phyloP scores from a whole-genome alignment of 2,797 vertebrate genomes.

The Xiphorhynchus erythropygius region DNA sequence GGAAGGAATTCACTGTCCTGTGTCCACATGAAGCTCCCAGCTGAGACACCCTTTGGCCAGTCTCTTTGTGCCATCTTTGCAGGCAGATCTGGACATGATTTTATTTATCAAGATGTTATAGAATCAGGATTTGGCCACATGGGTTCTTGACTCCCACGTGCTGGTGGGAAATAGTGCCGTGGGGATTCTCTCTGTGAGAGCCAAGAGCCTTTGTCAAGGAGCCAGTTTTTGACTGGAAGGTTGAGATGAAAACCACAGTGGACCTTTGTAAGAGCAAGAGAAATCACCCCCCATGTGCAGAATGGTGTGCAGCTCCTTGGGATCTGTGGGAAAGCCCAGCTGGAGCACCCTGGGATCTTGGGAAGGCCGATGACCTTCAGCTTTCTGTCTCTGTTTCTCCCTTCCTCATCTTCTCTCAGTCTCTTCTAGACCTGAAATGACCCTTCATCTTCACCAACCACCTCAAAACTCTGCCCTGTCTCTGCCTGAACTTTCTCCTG shows the following conservation, averaged over 20 bases:
- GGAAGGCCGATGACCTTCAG: not conserved
- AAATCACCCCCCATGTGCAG: rapidly evolving
- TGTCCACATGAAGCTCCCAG: not conserved
- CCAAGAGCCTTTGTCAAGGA: not conserved
- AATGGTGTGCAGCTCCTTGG: not conserved
- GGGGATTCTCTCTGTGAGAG: not conserved
- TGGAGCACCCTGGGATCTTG: not conserved
- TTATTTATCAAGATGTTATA: not conserved
- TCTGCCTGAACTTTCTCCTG: not conserved
- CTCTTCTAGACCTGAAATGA: not conserved
- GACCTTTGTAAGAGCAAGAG: not conserved
- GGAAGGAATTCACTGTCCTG: not conserved
- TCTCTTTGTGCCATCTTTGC: not conserved
- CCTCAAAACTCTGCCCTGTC: not conserved
- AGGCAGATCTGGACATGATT: not conserved
- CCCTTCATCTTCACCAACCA: not conserved
- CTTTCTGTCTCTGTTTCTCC: not conserved
- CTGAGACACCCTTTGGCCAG: not conserved
- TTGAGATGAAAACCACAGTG: not conserved
- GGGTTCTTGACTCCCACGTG: rapidly evolving
- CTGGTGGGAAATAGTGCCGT: not conserved
- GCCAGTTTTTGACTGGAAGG: not conserved
- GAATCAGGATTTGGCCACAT: rapidly evolving
- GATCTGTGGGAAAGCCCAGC: not conserved
- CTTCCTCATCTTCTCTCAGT: not conserved